Base-by-base conservation (phyloP, 2,797 vertebrate genomes). In the Luscinia luscinia region DNA sequence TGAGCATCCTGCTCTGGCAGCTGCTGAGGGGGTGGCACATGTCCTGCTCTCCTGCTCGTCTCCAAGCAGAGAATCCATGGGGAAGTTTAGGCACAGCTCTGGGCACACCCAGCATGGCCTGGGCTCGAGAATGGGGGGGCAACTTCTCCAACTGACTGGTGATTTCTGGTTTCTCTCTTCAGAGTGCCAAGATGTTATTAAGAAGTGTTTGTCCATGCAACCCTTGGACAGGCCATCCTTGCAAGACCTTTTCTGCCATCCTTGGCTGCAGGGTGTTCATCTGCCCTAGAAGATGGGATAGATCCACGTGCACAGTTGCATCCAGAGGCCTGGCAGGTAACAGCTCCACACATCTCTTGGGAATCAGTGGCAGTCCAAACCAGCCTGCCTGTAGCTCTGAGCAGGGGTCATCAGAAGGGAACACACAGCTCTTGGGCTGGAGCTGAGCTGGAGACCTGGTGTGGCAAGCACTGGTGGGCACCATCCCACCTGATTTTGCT, bases 241-340 rank as follows among this genome's bases (percentile, higher is more conserved):
- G 3, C 98, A 99, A 95, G 99, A 99, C 94, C 98, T 99, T 64
- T 95, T 98, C 94, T 98, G 98, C 83, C 98, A 99, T 96, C 88
- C 98, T 0, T 99, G 99, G 99, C 98, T 99, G 98, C 98, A 99
- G 96, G 97, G 82, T 67, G 90, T 97, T 2, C 93, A 98, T 10
- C 95, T 98, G 46, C 28, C 22, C 3, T 69, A 52, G 48, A 98
- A 98, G 92, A 73, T 95, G 1, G 93, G 98, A 1, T 98, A 99
- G 97, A 98, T 34, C 19, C 7, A 10, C 1, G 17, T 34, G 45
- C 78, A 26, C 40, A 34, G 14, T 36, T 20, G 45, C 23, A 36
- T 48, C 12, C 45, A 36, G n/a, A 3, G 13, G 24, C 34, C 34
- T 36, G 34, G 57, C 34, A 58, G 16, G 57, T 58, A 58, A 11